These are phyloP conservation scores for Lasaia peninsularis DNA, from an alignment of 1,140 invertebrate genomes.

Conservation along the genomic window DNA sequence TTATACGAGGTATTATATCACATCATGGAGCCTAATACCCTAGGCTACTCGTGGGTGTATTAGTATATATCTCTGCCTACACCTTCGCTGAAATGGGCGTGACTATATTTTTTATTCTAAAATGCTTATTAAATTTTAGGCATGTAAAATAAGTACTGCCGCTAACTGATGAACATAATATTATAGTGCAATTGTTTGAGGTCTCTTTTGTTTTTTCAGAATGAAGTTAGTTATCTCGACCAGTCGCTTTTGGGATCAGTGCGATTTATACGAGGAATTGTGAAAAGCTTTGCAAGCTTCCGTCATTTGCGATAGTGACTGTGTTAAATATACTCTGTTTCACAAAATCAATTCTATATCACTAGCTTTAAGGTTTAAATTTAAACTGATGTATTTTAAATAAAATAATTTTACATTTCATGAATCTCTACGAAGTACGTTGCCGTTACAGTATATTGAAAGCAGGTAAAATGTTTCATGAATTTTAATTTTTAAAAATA, in stretches of 20 bases:
- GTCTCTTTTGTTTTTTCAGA: background rate
- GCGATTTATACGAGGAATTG: conserved; percentile 9
- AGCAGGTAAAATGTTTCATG: conserved; percentile 6
- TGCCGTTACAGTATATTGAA: background rate
- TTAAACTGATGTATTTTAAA: background rate
- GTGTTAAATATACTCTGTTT: background rate
- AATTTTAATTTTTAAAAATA: background rate
- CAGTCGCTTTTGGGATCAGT: conserved; percentile 9
- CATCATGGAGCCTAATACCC: too few relatives aligned
- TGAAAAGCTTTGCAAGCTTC: conserved; percentile 9
- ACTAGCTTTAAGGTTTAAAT: background rate
- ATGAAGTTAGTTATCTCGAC: conserved; percentile 3
- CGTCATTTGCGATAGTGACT: conserved; percentile 10
- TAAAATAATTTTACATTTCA: conserved; percentile 11
- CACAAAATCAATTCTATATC: background rate
- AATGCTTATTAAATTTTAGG: too few relatives aligned
- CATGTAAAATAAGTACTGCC: too few relatives aligned
- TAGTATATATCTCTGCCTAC: too few relatives aligned
- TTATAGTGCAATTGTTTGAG: background rate
- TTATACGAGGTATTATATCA: too few relatives aligned
- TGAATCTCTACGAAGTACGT: conserved; percentile 2
- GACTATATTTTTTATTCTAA: too few relatives aligned
- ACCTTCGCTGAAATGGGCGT: too few relatives aligned
- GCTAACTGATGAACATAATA: too few relatives aligned
- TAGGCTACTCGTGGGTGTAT: too few relatives aligned